These are phyloP conservation scores for Congeria kusceri DNA, from an alignment of 2,888 invertebrate genomes.

Conservation along the genomic window DNA sequence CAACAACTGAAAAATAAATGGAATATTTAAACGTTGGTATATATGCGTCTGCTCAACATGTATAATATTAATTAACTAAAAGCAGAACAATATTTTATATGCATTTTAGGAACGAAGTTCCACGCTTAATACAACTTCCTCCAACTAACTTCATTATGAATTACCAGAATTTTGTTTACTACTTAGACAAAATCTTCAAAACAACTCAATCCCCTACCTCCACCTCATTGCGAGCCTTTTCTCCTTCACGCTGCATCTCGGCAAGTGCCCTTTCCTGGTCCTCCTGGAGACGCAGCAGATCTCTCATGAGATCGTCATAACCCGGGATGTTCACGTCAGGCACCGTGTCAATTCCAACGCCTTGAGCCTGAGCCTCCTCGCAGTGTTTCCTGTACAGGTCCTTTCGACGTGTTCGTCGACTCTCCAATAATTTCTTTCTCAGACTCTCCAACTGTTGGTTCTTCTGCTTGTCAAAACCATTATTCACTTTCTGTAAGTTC, in stretches of 20 bases:
- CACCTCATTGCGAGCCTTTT: constrained; percentile 54
- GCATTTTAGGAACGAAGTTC: no score
- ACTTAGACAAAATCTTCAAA: no score
- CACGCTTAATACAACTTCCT: no score
- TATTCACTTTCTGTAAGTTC: constrained; percentile 78
- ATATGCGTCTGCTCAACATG: no score
- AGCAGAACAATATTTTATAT: no score
- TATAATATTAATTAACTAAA: no score
- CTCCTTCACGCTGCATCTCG: constrained; percentile 72
- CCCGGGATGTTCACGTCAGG: constrained; percentile 74
- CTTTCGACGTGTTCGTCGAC: constrained; percentile 79
- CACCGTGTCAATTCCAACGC: constrained; percentile 78
- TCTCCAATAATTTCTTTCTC: constrained; percentile 75
- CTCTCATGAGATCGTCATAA: constrained; percentile 77
- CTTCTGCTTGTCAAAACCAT: constrained; percentile 82
- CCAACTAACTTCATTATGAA: no score
- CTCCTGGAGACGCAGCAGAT: constrained; percentile 73
- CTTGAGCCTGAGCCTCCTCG: constrained; percentile 77
- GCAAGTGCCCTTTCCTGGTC: constrained; percentile 79
- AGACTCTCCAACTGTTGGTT: constrained; percentile 77
- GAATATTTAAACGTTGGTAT: no score
- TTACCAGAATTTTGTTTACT: no score
- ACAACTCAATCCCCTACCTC: constrained; percentile 23
- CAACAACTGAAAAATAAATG: no score
- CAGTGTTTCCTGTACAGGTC: constrained; percentile 79